Base-by-base conservation (phyloP, 1,140 invertebrate species). In the Euglossa dilemma region DNA sequence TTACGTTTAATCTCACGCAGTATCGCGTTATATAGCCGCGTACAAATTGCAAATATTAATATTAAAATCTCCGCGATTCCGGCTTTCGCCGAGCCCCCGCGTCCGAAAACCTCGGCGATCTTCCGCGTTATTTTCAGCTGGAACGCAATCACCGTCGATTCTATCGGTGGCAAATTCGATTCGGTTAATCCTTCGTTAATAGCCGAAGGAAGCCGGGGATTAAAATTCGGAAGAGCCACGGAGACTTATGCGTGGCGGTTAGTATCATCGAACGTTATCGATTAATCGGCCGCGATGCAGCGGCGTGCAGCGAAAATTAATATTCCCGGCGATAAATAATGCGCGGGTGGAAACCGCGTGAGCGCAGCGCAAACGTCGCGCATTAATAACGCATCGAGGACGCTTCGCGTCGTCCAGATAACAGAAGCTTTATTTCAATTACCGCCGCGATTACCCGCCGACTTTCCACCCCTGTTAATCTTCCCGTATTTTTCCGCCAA, bases 381-480 rank as follows among this genome's bases (percentile, higher is more conserved):
- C 70, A 73, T 82, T 75, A 82, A 75, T 82, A 82, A 82, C 70
- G 71, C 79, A 81, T 74, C 71, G 79, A 74, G 61, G 66, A 74
- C 70, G 57, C 20, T 71, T 61, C 69, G 71, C 79, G 20, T 67
- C 61, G 80, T 66, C n/a, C 70, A 74, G 78, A 80, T 80, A 80
- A 80, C 78, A 61, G 63, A 67, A 82, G 80, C 80, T 76, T 82
- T 76, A 72, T 76, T 75, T 76, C 80, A 75, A 82, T 82, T 82
- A 82, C 61, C 61, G 72, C 47, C 36, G 59, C 57, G 73, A 75
- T 82, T 76, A 75, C 72, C 80, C 20, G 57, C 61, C 61, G 73
- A 76, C 71, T 73, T 73, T 66, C 71, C 72, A 28, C 8, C 57
- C 20, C 16, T 64, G 70, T 64, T 80, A 52, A 80, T 80, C 59